Conservation (phyloP, 2,797 vertebrate species). For the Crenichthys baileyi region DNA sequence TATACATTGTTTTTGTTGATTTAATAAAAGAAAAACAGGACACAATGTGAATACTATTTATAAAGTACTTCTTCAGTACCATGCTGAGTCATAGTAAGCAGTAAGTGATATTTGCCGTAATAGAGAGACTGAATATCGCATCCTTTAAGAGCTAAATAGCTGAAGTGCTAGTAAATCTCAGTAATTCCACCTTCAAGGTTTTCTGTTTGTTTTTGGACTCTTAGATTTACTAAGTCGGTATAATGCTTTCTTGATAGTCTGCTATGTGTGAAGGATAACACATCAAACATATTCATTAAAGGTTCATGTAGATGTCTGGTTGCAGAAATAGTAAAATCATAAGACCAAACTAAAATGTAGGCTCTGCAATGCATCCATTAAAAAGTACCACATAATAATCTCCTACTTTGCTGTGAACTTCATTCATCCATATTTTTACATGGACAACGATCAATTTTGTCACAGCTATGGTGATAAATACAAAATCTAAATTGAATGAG, state of each 20-base stretch:
- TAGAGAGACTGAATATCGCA: not conserved
- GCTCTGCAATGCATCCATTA: not conserved
- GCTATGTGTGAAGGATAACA: not conserved
- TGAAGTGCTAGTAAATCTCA: no score
- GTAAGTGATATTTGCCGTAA: not conserved
- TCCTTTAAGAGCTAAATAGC: not conserved
- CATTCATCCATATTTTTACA: constrained; percentile 2
- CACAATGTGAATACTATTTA: not conserved
- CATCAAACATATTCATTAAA: not conserved
- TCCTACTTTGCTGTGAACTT: not conserved
- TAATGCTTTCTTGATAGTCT: not conserved
- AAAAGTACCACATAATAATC: not conserved
- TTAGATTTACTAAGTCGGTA: no score
- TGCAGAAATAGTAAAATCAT: not conserved
- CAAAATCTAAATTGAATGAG: constrained; percentile 10
- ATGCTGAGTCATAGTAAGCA: not conserved
- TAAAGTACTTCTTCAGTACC: not conserved
- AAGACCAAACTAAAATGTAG: not conserved
- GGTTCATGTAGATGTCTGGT: not conserved
- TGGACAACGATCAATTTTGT: constrained; percentile 7
- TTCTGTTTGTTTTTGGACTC: no score
- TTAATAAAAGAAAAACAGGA: not conserved
- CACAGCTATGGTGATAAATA: not conserved
- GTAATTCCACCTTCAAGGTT: no score
- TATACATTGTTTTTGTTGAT: not conserved